These are phyloP conservation scores for Onychorhynchus coronatus DNA, from an alignment of 2,113 vertebrate species.

Conservation along the genomic window DNA sequence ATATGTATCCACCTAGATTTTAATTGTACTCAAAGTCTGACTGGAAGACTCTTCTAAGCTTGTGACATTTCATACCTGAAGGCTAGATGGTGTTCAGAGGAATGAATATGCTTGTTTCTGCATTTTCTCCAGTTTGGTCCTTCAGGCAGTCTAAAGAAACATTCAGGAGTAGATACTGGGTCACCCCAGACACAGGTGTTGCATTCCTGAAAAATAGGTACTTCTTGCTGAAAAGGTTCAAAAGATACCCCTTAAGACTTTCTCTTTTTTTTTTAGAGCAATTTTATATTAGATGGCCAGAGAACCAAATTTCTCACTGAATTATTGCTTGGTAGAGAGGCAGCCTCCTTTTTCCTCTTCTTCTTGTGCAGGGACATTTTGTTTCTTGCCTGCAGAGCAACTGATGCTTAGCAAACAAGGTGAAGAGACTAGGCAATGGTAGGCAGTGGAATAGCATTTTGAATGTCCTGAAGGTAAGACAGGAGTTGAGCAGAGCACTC, in stretches of 20 bases:
- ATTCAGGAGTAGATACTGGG: background rate
- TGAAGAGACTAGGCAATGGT: rapidly evolving
- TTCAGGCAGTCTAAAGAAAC: background rate
- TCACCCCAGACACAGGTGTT: rapidly evolving
- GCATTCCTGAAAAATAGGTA: background rate
- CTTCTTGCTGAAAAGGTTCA: background rate
- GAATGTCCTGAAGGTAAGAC: background rate
- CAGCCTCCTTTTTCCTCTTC: background rate
- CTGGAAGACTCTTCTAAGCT: background rate
- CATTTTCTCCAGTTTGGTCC: background rate
- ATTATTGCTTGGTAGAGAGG: background rate
- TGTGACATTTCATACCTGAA: background rate
- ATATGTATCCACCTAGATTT: background rate
- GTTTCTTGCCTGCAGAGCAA: background rate
- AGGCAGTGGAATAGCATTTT: background rate
- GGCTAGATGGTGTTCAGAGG: background rate
- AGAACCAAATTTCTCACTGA: background rate
- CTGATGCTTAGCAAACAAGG: background rate
- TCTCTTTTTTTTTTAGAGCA: background rate
- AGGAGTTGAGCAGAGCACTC: background rate
- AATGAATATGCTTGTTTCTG: background rate
- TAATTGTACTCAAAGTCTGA: background rate
- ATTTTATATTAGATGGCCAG: background rate
- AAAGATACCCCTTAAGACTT: background rate
- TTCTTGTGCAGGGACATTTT: background rate